Conservation (phyloP, 2,113 vertebrate genomes). For the Elanoides forficatus region DNA sequence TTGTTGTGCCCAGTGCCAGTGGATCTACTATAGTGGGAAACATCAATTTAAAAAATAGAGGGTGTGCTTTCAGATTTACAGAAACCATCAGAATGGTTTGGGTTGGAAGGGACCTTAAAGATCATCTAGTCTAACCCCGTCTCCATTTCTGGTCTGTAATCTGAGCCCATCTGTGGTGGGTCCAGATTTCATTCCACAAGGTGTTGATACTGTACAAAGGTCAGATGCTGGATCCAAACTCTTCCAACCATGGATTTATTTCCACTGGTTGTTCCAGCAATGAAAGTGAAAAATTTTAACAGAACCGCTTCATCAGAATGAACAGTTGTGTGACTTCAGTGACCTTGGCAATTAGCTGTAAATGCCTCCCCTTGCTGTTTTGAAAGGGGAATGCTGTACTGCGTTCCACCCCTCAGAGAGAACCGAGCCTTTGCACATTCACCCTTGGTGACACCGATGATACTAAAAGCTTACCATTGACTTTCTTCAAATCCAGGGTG, state of each 20-base stretch:
- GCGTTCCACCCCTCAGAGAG: background rate
- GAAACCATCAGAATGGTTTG: background rate
- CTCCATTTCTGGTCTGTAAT: background rate
- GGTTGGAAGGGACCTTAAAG: background rate
- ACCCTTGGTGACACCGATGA: background rate
- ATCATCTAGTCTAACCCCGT: background rate
- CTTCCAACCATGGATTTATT: background rate
- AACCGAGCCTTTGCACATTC: background rate
- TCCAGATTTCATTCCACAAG: background rate
- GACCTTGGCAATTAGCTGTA: background rate
- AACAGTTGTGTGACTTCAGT: background rate
- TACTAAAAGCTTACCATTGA: background rate
- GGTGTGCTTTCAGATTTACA: background rate
- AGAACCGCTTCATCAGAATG: background rate
- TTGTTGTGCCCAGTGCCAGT: background rate
- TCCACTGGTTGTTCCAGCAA: background rate
- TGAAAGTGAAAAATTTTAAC: background rate
- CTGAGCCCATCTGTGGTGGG: accelerated
- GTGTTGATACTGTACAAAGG: background rate
- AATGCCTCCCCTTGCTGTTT: background rate
- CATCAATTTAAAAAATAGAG: background rate
- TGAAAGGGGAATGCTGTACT: background rate
- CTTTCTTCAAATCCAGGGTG: background rate
- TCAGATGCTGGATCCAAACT: background rate
- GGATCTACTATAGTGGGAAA: background rate